Base-by-base conservation (phyloP, 1,140 invertebrate species). In the Magallana gigas region DNA sequence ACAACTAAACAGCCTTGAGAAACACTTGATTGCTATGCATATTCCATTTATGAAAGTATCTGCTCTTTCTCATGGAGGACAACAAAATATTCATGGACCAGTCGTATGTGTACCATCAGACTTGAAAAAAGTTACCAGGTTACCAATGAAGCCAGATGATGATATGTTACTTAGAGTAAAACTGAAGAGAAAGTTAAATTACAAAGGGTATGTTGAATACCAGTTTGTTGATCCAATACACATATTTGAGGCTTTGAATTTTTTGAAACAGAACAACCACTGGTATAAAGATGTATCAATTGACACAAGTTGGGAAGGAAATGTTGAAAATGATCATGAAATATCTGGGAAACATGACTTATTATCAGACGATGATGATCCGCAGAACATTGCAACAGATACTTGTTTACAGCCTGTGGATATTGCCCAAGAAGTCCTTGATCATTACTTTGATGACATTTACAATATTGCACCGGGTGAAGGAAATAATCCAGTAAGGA, bases 381-480 rank as follows among this genome's bases (percentile, higher is more conserved):
- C 8, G 9, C 56, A 84, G 57, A 56, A 83, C 16, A 59, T 60
- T 36, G 68, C 16, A 71, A 71, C 83, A 48, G 88, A 90, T 60
- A 85, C 89, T 56, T 88, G 87, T 81, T 23, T 90, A 9, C 88
- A 90, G 85, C 89, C 89, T 76, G 85, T 80, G 23, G 86, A 90
- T 85, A 87, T 90, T 58, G 87, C 76, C 36, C 89, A 90, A 83
- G 89, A 90, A 83, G n/a, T 86, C 60, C 18, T 90, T 36, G 84
- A 88, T 71, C 29, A 80, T 16, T 57, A 85, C 12, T 87, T 87
- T 68, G 82, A 89, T 56, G 36, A 83, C 76, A 59, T 88, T 14
- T 90, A 85, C 56, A 88, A 64, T 85, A 18, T 90, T 9, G 71
- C 76, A n/a, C 85, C 71, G 56, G 85, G 76, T 23, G 85, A 87